A percentile compares a stretch with the other conserved stretches of the same genome.
phyloP scores from a whole-genome alignment of 37 sponge, comb jelly and placozoan species.

The Halichondria panicea region DNA sequence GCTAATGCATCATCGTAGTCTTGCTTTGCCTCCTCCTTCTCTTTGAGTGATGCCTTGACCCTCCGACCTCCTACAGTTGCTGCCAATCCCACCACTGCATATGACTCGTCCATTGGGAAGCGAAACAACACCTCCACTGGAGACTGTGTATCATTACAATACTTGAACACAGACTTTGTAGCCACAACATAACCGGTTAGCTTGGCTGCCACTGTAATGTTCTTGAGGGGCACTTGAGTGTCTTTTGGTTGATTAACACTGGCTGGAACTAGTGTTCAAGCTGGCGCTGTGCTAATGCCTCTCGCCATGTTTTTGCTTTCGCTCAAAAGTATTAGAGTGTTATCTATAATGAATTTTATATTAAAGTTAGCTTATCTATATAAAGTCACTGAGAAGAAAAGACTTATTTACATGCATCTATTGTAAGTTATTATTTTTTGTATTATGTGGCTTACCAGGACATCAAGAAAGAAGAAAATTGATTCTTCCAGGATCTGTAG shows the following conservation, averaged over 20 bases:
- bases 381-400: too few species aligned
- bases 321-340: too few species aligned
- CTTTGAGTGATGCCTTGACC: conserved; percentile 62
- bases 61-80: conserved; percentile 63
- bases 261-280: too few species aligned
- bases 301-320: too few species aligned
- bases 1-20: conserved; percentile 77
- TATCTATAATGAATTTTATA: too few species aligned
- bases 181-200: conserved; percentile 57
- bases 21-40: conserved; percentile 73
- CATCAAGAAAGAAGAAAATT: too few species aligned
- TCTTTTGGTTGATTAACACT: not conserved
- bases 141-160: conserved; percentile 45
- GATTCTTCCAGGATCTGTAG: too few species aligned
- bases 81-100: conserved; percentile 69
- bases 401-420: too few species aligned
- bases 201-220: conserved; percentile 36
- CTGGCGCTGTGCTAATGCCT: too few species aligned
- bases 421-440: too few species aligned
- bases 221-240: conserved; percentile 45
- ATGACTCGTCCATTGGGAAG: conserved; percentile 71
- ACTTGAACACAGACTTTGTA: conserved; percentile 57
- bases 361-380: too few species aligned
- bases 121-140: conserved; percentile 76
- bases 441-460: too few species aligned